phyloP scores from a whole-genome alignment of 2,888 invertebrate genomes.

The Troides helena region DNA sequence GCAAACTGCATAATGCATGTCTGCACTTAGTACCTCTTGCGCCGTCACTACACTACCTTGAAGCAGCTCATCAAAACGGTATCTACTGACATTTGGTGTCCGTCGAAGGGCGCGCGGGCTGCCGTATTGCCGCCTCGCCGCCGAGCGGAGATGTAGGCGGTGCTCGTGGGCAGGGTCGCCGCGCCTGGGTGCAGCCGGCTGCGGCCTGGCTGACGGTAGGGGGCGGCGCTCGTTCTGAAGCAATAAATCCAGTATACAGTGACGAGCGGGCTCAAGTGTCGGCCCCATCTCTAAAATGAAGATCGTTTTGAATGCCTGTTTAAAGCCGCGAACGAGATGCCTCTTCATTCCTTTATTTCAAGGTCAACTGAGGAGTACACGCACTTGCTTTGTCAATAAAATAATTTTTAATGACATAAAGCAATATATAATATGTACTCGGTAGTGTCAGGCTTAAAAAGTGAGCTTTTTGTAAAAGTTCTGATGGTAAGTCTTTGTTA shows the following conservation, averaged over 20 bases:
- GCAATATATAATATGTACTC: no score
- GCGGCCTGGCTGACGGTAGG: constrained; percentile 9
- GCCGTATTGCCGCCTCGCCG: no score
- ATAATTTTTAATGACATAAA: no score
- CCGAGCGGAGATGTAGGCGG: constrained; percentile 11
- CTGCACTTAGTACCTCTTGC: constrained; percentile 56
- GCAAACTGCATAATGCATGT: constrained; percentile 64
- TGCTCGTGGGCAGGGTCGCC: background rate
- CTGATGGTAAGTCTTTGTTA: no score
- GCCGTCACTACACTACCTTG: background rate
- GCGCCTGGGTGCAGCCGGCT: background rate
- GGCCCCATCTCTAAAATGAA: constrained; percentile 61
- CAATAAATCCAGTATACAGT: constrained; percentile 52
- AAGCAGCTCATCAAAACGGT: background rate
- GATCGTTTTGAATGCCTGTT: constrained; percentile 66
- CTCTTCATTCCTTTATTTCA: background rate
- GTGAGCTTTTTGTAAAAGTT: no score
- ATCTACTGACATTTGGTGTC: background rate
- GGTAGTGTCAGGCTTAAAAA: no score
- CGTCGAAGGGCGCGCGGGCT: background rate
- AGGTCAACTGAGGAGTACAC: background rate
- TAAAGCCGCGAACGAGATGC: constrained; percentile 43
- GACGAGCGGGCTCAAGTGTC: constrained; percentile 69
- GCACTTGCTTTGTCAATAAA: background rate
- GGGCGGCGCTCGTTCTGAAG: constrained; percentile 17